These are phyloP conservation scores for Periphyllus acericola DNA, from an alignment of 2,888 invertebrate species.

Conservation along the genomic window DNA sequence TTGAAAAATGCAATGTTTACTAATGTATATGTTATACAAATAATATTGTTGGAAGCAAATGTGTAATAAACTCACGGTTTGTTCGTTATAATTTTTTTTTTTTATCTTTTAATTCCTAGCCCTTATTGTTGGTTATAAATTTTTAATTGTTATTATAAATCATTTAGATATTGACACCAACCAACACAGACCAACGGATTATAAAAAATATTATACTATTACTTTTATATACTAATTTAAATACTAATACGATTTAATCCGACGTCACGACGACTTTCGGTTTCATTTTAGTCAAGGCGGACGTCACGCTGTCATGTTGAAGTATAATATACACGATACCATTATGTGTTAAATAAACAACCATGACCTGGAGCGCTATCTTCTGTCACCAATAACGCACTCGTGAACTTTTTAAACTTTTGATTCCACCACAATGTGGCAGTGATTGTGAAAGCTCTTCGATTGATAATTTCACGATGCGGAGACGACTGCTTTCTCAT, in stretches of 20 bases:
- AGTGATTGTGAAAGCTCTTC: not conserved
- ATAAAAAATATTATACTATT: not conserved
- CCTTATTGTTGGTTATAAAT: too few relatives aligned
- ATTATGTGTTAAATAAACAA: not conserved
- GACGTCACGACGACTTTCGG: not conserved
- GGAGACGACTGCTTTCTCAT: not conserved
- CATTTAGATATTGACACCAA: not conserved
- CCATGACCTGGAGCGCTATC: slow-evolving; percentile 12
- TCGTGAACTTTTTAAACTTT: not conserved
- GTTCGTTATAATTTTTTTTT: too few relatives aligned
- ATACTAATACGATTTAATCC: not conserved
- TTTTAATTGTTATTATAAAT: too few relatives aligned
- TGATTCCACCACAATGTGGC: not conserved
- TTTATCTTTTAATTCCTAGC: too few relatives aligned
- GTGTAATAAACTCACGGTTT: too few relatives aligned
- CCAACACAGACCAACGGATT: not conserved
- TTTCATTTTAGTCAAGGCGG: not conserved
- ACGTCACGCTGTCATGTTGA: not conserved
- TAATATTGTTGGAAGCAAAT: too few relatives aligned
- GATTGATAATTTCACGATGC: not conserved
- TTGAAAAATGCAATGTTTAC: too few relatives aligned
- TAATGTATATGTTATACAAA: too few relatives aligned
- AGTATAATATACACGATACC: not conserved
- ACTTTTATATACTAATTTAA: not conserved
- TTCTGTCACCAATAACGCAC: not conserved